Conservation (phyloP, 2,113 vertebrate genomes). For the Aphyosemion australe region DNA sequence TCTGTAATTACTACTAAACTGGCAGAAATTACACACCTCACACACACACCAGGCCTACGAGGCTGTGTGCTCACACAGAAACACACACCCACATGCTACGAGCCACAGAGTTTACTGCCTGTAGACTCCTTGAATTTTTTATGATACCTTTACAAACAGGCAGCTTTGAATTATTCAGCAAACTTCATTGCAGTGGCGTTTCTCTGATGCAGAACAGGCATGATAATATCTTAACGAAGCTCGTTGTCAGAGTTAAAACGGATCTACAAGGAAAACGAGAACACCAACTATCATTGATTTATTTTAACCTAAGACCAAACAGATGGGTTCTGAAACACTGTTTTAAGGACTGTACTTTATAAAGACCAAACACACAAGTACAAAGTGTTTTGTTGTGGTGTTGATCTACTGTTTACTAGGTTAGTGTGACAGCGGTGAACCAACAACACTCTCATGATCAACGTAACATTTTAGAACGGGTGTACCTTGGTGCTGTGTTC, state of each 20-base stretch:
- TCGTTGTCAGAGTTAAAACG: constrained; percentile 51
- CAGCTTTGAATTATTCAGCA: constrained; percentile 71
- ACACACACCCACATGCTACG: constrained; percentile 19
- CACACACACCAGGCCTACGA: not conserved
- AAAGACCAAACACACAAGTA: not conserved
- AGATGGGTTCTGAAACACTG: not conserved
- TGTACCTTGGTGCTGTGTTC: constrained; percentile 92
- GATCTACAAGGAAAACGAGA: constrained; percentile 38
- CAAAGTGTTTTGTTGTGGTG: too few relatives aligned
- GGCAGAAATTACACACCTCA: constrained; percentile 18
- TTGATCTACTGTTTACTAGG: not conserved
- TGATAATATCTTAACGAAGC: constrained; percentile 64
- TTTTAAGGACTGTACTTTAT: not conserved
- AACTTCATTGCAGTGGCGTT: constrained; percentile 51
- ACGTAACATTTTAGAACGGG: not conserved
- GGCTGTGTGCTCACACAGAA: constrained; percentile 1
- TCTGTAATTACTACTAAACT: constrained; percentile 28
- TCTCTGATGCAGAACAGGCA: constrained; percentile 59
- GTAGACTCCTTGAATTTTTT: constrained; percentile 61
- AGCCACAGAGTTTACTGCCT: constrained; percentile 31
- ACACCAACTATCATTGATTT: constrained; percentile 27
- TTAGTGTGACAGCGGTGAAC: constrained; percentile 16
- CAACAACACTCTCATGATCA: constrained; percentile 5
- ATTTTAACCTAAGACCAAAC: constrained; percentile 19
- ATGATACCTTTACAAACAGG: constrained; percentile 60